These are phyloP conservation scores for Tetraneura akinire DNA, from an alignment of 1,140 invertebrate genomes.

Conservation along the genomic window DNA sequence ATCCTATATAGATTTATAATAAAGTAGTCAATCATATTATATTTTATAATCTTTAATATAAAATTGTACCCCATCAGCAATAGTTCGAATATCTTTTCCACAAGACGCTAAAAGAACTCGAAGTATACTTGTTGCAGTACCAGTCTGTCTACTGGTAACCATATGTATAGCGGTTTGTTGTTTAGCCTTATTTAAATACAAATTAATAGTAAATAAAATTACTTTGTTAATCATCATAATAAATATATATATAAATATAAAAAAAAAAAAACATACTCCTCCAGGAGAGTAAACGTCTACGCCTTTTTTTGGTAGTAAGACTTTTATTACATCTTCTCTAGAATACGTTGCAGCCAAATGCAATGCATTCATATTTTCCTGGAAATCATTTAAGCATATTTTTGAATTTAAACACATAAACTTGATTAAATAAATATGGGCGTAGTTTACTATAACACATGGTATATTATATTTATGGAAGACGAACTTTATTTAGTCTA, in stretches of 20 bases:
- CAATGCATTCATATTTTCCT: slow-evolving; percentile 93
- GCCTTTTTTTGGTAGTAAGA: slow-evolving; percentile 83
- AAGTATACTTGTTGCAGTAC: slow-evolving; percentile 85
- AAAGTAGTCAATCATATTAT: not conserved
- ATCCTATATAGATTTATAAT: slow-evolving; percentile 66
- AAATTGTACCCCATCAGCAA: slow-evolving; percentile 70
- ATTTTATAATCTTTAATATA: not conserved
- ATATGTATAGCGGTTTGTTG: slow-evolving; percentile 88
- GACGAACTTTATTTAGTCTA: slow-evolving; percentile 27
- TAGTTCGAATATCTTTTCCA: slow-evolving; percentile 82
- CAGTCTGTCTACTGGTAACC: slow-evolving; percentile 84
- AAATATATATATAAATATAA: not conserved
- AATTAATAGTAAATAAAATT: slow-evolving; percentile 76
- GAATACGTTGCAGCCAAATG: slow-evolving; percentile 92
- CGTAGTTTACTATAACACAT: not conserved
- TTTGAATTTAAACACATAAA: not conserved
- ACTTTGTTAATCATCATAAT: not conserved
- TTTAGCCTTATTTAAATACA: slow-evolving; percentile 71
- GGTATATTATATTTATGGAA: slow-evolving; percentile 34
- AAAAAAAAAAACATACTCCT: slow-evolving; percentile 72
- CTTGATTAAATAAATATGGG: not conserved
- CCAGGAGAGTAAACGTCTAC: slow-evolving; percentile 89
- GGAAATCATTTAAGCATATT: slow-evolving; percentile 52
- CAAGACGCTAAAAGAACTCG: slow-evolving; percentile 79
- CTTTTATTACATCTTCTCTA: slow-evolving; percentile 90